These are phyloP conservation scores for Astropecten irregularis DNA, from an alignment of 53 echinoderm and acorn worm species.

Conservation along the genomic window DNA sequence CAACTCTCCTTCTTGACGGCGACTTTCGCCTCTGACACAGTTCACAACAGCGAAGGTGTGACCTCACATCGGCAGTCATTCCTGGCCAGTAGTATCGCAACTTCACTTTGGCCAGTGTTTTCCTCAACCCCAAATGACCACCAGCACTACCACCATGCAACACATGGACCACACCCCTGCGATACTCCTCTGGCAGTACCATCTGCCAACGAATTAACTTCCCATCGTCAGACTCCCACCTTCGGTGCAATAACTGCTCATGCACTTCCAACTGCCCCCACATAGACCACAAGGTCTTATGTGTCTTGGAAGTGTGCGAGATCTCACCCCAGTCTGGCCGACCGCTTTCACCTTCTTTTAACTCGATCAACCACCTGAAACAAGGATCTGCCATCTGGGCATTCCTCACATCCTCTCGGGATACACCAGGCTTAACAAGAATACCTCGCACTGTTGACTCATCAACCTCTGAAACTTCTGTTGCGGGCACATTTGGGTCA, in stretches of 20 bases:
- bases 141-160: constrained; percentile 14
- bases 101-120: constrained; percentile 28
- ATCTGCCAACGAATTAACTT: neutral
- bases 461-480: neutral
- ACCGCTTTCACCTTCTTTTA: too few species aligned
- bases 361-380: too few species aligned
- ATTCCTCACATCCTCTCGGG: constrained; percentile 52
- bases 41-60: constrained; percentile 9
- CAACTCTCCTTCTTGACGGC: neutral
- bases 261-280: constrained; percentile 4
- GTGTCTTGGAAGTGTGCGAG: too few species aligned
- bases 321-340: too few species aligned
- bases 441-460: too few species aligned
- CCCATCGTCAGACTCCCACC: constrained; percentile 53
- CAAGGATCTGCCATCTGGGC: constrained; percentile 53
- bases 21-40: constrained; percentile 25
- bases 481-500: neutral
- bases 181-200: neutral
- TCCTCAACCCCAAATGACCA: constrained; percentile 39
- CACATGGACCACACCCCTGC: neutral
- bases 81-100: constrained; percentile 35
- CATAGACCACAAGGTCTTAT: constrained; percentile 34
- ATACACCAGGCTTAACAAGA: too few species aligned
- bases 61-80: constrained; percentile 25
- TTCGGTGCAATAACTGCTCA: neutral